These are phyloP conservation scores for Odontocerum albicorne DNA, from an alignment of 2,888 invertebrate genomes.

Conservation along the genomic window DNA sequence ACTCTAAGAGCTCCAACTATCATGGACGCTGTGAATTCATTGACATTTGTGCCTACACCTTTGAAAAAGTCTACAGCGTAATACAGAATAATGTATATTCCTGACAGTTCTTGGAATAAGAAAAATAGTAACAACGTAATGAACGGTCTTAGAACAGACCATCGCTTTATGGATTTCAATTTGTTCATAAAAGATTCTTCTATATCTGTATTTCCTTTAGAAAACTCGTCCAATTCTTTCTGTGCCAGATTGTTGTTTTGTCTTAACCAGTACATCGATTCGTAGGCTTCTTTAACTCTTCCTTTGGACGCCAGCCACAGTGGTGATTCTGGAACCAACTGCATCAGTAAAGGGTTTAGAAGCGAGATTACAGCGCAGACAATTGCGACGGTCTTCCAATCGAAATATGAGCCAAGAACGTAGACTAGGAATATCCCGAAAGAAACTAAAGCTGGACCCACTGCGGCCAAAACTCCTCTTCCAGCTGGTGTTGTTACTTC, in stretches of 20 bases:
- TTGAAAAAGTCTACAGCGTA: constrained; percentile 73
- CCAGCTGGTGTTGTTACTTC: constrained; percentile 70
- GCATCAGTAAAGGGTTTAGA: constrained; percentile 60
- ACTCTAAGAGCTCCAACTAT: constrained; percentile 68
- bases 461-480: constrained; percentile 67
- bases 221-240: constrained; percentile 63
- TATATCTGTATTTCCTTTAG: constrained; percentile 44
- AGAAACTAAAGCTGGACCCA: constrained; percentile 71
- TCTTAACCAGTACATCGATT: constrained; percentile 65
- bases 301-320: constrained; percentile 66
- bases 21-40: constrained; percentile 70
- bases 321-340: constrained; percentile 70
- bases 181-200: constrained; percentile 47
- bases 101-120: constrained; percentile 70
- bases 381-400: constrained; percentile 67
- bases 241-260: constrained; percentile 64
- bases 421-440: constrained; percentile 72
- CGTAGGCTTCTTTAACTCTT: constrained; percentile 61
- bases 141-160: constrained; percentile 69
- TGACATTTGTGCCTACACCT: constrained; percentile 64
- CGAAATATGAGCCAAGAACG: constrained; percentile 64
- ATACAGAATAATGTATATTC: constrained; percentile 72
- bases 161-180: constrained; percentile 50
- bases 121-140: constrained; percentile 65
- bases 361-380: constrained; percentile 62